Percentiles rank a stretch among this genome's conserved stretches.
These are phyloP conservation scores for Drosophila anomalata DNA, from an alignment of 2,888 invertebrate species.

Conservation along the genomic window DNA sequence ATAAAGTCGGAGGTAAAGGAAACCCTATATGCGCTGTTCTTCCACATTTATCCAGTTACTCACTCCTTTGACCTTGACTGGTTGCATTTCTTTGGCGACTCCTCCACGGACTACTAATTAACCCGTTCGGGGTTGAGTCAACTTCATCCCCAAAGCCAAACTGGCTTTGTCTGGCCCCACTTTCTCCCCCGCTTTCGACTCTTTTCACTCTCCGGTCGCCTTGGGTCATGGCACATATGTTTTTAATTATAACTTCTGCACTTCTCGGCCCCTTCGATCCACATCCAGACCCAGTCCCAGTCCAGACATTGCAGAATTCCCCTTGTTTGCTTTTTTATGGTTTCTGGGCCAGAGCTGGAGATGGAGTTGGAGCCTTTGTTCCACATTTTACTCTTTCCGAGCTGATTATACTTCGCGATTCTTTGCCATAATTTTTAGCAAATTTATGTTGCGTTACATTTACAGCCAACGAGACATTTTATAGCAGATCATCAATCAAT, in stretches of 20 bases:
- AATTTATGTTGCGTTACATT: conserved; percentile 82
- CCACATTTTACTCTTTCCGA: conserved; percentile 28
- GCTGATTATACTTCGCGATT: conserved; percentile 12
- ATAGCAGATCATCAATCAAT: conserved; percentile 83
- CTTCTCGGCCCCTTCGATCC: conserved; percentile 21
- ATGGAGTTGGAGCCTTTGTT: conserved; percentile 42
- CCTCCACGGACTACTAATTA: conserved; percentile 70
- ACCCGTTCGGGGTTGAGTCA: conserved; percentile 55
- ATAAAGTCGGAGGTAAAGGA: conserved; percentile 7
- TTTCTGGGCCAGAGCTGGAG: neutral
- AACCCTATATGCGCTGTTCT: neutral
- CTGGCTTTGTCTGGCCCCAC: conserved; percentile 13
- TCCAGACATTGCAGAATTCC: conserved; percentile 32
- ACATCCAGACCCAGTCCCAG: conserved; percentile 8
- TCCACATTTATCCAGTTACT: neutral
- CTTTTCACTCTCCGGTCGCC: conserved; percentile 14
- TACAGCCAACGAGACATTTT: conserved; percentile 83
- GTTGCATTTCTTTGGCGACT: conserved; percentile 43
- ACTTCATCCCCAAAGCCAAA: conserved; percentile 6
- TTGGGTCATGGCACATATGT: conserved; percentile 67
- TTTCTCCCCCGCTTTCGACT: conserved; percentile 17
- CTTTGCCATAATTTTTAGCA: conserved; percentile 66
- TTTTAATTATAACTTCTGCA: conserved; percentile 70
- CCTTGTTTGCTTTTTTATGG: conserved; percentile 19
- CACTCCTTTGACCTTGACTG: conserved; percentile 32